phyloP scores from a whole-genome alignment of 1,140 invertebrate species.

The Drosophila punjabiensis region DNA sequence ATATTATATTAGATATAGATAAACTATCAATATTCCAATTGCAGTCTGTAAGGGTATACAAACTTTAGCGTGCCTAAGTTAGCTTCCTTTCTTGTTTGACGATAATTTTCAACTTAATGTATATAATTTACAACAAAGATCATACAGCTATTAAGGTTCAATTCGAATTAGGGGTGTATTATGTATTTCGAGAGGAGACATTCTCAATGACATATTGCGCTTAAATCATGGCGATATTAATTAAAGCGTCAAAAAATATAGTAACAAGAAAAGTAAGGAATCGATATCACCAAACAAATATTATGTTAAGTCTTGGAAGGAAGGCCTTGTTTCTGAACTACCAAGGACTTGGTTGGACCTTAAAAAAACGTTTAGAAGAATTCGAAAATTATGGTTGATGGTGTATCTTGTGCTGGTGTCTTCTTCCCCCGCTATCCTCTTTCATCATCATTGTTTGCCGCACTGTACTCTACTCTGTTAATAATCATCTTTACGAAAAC shows the following conservation, averaged over 20 bases:
- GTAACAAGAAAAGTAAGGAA: no score
- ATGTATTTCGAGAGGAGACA: neutral
- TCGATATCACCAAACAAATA: no score
- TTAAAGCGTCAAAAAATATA: no score
- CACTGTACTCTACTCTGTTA: slow-evolving; percentile 4
- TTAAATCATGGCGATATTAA: no score
- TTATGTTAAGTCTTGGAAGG: neutral
- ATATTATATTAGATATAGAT: no score
- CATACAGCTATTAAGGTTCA: no score
- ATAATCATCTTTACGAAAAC: slow-evolving; percentile 22
- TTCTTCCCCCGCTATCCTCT: neutral
- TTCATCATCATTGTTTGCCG: slow-evolving; percentile 14
- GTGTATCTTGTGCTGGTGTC: neutral
- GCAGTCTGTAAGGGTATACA: no score
- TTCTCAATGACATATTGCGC: neutral
- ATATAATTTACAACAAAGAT: no score
- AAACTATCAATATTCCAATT: no score
- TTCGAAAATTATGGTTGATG: neutral
- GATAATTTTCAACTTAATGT: no score
- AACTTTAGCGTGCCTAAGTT: no score
- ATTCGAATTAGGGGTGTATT: neutral
- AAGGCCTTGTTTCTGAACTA: neutral
- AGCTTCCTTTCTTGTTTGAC: no score
- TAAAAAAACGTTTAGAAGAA: neutral
- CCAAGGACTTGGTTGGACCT: neutral